Percentiles rank a stretch among this genome's conserved stretches.
These are phyloP conservation scores for Bimastos eiseni DNA, from an alignment of 2,888 invertebrate species.

Conservation along the genomic window DNA sequence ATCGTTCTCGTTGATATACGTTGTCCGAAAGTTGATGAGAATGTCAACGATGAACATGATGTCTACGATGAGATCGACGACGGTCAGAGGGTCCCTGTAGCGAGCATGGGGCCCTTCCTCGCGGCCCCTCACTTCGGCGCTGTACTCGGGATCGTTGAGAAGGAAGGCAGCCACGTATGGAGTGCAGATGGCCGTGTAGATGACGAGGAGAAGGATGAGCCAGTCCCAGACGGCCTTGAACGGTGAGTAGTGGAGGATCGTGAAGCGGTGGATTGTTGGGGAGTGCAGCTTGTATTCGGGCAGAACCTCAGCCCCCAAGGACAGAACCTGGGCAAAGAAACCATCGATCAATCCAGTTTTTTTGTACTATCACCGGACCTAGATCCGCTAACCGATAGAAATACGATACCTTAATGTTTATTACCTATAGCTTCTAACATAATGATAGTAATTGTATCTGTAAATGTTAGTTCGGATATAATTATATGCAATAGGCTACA, in stretches of 20 bases:
- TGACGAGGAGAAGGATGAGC: slow-evolving; percentile 90
- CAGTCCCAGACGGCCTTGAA: slow-evolving; percentile 99
- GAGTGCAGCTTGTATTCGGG: slow-evolving; percentile 95
- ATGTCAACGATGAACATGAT: slow-evolving; percentile 63
- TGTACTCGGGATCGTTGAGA: slow-evolving; percentile 72
- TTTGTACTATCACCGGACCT: no score
- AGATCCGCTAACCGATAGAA: no score
- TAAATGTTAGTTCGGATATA: no score
- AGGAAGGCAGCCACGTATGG: slow-evolving; percentile 98
- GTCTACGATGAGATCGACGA: slow-evolving; percentile 62
- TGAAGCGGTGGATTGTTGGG: slow-evolving; percentile 93
- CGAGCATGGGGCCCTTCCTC: slow-evolving; percentile 2
- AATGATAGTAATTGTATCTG: no score
- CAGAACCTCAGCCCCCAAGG: slow-evolving; percentile 90
- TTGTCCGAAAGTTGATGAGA: slow-evolving; percentile 62
- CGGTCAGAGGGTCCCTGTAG: slow-evolving; percentile 56
- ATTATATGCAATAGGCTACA: no score
- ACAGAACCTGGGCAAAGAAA: slow-evolving; percentile 77
- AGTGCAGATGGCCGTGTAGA: slow-evolving; percentile 98
- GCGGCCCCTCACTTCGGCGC: neutral
- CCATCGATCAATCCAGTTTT: neutral
- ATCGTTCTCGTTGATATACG: slow-evolving; percentile 46
- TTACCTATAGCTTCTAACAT: no score
- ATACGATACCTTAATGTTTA: no score
- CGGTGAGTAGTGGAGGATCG: slow-evolving; percentile 96